Percentiles rank a stretch among this genome's conserved stretches.
phyloP scores from a whole-genome alignment of 1,140 invertebrate genomes.

The Odontomachus brunneus region DNA sequence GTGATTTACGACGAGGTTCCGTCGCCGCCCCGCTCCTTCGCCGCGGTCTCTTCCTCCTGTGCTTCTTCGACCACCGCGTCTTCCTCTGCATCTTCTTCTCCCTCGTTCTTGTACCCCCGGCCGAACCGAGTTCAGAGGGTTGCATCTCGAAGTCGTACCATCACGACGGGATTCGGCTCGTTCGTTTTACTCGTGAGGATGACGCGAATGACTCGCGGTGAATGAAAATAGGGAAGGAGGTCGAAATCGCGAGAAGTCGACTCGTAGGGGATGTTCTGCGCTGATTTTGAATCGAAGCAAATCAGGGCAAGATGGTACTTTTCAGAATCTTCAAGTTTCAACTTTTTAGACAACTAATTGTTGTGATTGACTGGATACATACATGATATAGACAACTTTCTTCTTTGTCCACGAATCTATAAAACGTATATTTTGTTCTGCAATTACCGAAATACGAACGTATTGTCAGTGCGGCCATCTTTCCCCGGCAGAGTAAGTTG shows the following conservation, averaged over 20 bases:
- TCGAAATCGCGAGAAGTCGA: background rate
- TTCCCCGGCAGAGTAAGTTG: no score
- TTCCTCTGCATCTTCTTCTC: conserved; percentile 8
- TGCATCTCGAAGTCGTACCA: conserved; percentile 39
- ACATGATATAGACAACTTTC: no score
- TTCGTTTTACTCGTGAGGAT: background rate
- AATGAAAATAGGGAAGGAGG: background rate
- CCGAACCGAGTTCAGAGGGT: conserved; percentile 18
- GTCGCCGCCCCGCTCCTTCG: conserved; percentile 51
- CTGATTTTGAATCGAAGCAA: no score
- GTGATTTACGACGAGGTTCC: conserved; percentile 77
- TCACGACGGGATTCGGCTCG: background rate
- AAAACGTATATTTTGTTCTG: no score
- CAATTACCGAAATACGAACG: no score
- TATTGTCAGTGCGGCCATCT: no score
- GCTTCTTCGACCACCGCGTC: conserved; percentile 45
- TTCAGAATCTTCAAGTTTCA: no score
- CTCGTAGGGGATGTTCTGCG: no score
- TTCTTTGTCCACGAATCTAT: no score
- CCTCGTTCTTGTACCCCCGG: conserved; percentile 5
- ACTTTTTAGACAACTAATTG: no score
- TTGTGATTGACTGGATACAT: no score
- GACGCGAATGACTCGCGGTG: background rate
- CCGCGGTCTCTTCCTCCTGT: conserved; percentile 36
- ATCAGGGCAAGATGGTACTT: no score